phyloP scores from a whole-genome alignment of 2,113 vertebrate species.

The Ochotona curzoniae region DNA sequence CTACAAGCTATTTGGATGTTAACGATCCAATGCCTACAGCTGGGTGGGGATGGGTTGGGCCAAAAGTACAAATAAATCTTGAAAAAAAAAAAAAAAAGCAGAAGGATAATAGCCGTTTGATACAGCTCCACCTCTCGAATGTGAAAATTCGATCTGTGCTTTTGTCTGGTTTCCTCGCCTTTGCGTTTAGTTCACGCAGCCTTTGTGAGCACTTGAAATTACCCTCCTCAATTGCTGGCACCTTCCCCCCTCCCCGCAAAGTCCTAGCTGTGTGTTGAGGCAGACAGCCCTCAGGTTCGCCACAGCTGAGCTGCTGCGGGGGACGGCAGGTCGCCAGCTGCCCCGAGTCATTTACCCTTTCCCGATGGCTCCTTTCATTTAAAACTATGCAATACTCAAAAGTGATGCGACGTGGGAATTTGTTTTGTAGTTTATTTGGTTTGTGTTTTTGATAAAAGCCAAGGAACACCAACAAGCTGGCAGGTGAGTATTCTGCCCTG shows the following conservation, averaged over 20 bases:
- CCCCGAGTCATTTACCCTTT: background rate
- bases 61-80: too few relatives aligned
- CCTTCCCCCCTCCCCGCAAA: background rate
- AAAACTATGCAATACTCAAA: background rate
- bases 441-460: background rate
- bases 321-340: background rate
- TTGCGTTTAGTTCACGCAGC: background rate
- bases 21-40: background rate
- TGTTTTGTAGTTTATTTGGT: background rate
- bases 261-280: background rate
- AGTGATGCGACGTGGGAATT: too few relatives aligned
- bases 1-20: constrained; percentile 47
- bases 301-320: background rate
- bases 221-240: background rate
- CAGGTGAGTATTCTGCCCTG: background rate
- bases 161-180: background rate
- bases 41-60: background rate
- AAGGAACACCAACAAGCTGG: background rate
- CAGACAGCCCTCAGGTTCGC: background rate
- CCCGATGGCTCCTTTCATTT: background rate
- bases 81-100: background rate
- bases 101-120: background rate
- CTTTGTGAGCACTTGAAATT: constrained; percentile 22
- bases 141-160: background rate
- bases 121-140: background rate